Evolutionary conservation across 1,140 invertebrate genomes (phyloP), one percentile per base, ranked within the genome.

Genomic region (Thalassaphorura encarpata): DNA sequence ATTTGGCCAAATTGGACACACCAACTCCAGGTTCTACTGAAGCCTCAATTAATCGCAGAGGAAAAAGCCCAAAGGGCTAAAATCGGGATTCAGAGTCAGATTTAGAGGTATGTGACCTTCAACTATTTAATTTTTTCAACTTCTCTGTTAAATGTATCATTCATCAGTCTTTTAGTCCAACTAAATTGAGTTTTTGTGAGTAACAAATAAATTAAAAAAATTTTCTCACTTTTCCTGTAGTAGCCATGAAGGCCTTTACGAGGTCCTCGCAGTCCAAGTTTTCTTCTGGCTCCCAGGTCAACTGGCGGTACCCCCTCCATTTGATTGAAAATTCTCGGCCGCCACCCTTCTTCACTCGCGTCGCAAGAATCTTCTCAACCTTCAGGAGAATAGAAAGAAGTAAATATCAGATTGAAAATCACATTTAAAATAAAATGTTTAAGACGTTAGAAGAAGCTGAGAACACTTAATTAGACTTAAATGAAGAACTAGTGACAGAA

Each of bases 11-110:
- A 67, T 80, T 87, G 64, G 80, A 82, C 60, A 72, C 75, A 56
- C 71, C 63, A 53, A 70, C 72, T 52, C 67, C 58, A 63, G 64
- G 71, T 67, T 36, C 33, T 36, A 66, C 77, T 27, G 68, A 74
- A 59, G n/a, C n/a, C n/a, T n/a, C n/a, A n/a, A 89, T 90, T 2
- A 87, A 87, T 45, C n/a, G n/a, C n/a, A n/a, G 89, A 97, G 11
- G 86, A 93, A 2, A 97, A 97, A 91, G 82, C 97, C 23, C 94
- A 98, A 72, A 85, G 86, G 61, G 84, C 97, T 69, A n/a, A n/a
- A n/a, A n/a, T 93, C 94, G 53, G 92, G 96, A 67, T 75, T 98
- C 1, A 92, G 93, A 80, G 88, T 97, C 62, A 83, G 80, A 64
- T 78, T 83, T 60, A 80, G 87, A 73, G 80, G 83, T 71, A 66